Evolutionary conservation across 2,113 vertebrate species (phyloP), one percentile per base, ranked within the genome.

Genomic region (Leiothrix lutea): DNA sequence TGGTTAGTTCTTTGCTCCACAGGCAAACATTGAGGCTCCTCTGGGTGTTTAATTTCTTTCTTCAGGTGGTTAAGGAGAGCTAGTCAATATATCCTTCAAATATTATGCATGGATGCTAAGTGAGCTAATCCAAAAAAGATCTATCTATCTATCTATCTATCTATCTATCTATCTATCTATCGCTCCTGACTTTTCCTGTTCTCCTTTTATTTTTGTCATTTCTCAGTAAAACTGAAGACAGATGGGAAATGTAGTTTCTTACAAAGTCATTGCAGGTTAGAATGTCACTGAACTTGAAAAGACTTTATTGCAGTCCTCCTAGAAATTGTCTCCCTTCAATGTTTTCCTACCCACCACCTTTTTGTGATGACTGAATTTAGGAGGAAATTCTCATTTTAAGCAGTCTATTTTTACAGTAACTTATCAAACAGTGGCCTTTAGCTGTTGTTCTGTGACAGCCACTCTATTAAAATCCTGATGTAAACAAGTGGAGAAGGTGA

Each of bases 401-500:
- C 94, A 96, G 95, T 95, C 94, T 98, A 88, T 97, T 98, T 98
- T 97, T 97, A 97, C 85, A 97, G 97, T 96, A 98, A 97, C 98
- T 98, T 98, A 98, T 98, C 98, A 98, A 98, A 97, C 93, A 96
- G 87, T 98, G 98, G 98, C 98, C 98, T 98, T 98, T 98, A 98
- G 97, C 97, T 97, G 97, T 97, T 98, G 96, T 98, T 98, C 95
- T 96, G 94, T 98, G 97, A 98, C 98, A 98, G 97, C 94, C 96
- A 98, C 94, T 98, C 97, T 97, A 97, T 98, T 98, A 98, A 98
- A 98, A 97, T 97, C 97, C 96, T 97, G 98, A 98, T 97, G 97
- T 98, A 98, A 98, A 98, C 98, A 98, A 98, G 98, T 96, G 91
- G 95, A 97, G 97, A 98, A 98, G 97, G 98, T 98, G 98, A 98